These are phyloP conservation scores for Beroe ovata DNA, from an alignment of 37 sponge, comb jelly and placozoan species.

Conservation along the genomic window DNA sequence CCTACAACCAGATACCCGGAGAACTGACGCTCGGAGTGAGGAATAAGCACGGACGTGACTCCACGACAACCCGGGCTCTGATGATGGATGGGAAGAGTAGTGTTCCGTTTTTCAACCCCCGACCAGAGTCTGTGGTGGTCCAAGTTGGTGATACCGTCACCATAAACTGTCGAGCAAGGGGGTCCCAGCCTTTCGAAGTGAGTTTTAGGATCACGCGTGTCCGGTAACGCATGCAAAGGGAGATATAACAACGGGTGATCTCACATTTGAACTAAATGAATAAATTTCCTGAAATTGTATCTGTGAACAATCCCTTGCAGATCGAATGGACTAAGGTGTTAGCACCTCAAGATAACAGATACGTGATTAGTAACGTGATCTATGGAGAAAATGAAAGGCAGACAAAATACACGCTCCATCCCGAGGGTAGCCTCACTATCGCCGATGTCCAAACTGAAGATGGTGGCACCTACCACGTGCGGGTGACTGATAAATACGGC, in stretches of 20 bases:
- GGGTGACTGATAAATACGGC: not conserved
- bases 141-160: not conserved
- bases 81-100: not conserved
- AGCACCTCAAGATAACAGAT: too few relatives aligned
- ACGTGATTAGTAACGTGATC: too few relatives aligned
- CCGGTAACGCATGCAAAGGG: too few relatives aligned
- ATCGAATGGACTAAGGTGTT: too few relatives aligned
- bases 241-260: too few relatives aligned
- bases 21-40: not conserved
- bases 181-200: not conserved
- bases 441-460: not conserved
- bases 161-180: not conserved
- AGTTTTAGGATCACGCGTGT: too few relatives aligned
- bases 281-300: too few relatives aligned
- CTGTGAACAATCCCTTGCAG: too few relatives aligned
- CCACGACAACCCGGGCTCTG: not conserved
- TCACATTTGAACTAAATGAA: too few relatives aligned
- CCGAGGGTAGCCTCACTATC: not conserved
- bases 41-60: not conserved
- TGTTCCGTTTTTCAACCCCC: not conserved
- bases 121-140: not conserved
- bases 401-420: not conserved
- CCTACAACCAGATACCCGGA: not conserved
- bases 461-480: not conserved
- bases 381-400: too few relatives aligned